Base-by-base conservation (phyloP, 2,797 vertebrate species). In the Percopsis omiscomaycus region DNA sequence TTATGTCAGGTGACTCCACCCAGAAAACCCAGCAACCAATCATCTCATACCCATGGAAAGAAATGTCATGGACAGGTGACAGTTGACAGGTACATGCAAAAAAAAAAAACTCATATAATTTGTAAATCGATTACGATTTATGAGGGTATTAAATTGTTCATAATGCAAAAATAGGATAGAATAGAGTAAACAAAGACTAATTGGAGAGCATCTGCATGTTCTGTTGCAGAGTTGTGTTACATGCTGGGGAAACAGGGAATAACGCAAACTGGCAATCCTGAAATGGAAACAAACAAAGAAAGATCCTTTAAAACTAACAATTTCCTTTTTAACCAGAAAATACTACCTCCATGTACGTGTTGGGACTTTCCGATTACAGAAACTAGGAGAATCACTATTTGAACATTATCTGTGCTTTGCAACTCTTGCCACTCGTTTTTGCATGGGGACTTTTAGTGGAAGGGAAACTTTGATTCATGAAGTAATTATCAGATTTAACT, bases 301-400 rank as follows among this genome's bases (percentile, higher is more conserved):
- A 61, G 55, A 51, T 60, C 5, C 56, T 71, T 74, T 44, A 68
- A 32, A 57, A 45, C 49, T 44, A 57, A 63, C 69, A 66, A 55
- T 64, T 66, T 77, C 45, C 50, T 44, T 58, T 55, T 73, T 63
- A 64, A 62, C 71, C 73, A 82, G 48, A 15, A 37, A 69, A 58
- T 62, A 52, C 30, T 47, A 68, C 28, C 58, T 56, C 53, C 60
- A 67, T 69, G 68, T 49, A 59, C 51, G 55, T 29, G 42, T 64
- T 55, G 80, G 79, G 83, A 84, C 65, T 85, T 86, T 83, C 83
- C 78, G 46, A 64, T 53, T 52, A 64, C 69, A 68, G 71, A 61
- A 22, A 47, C 61, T 71, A 61, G 16, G 64, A 47, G 46, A 68
- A 75, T 70, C 61, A 49, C 29, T 51, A 42, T 74, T 82, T 71